Percentiles rank a stretch among this genome's conserved stretches.
These are phyloP conservation scores for Drosophila nr. fundita DNA, from an alignment of 2,888 invertebrate genomes.

Conservation along the genomic window DNA sequence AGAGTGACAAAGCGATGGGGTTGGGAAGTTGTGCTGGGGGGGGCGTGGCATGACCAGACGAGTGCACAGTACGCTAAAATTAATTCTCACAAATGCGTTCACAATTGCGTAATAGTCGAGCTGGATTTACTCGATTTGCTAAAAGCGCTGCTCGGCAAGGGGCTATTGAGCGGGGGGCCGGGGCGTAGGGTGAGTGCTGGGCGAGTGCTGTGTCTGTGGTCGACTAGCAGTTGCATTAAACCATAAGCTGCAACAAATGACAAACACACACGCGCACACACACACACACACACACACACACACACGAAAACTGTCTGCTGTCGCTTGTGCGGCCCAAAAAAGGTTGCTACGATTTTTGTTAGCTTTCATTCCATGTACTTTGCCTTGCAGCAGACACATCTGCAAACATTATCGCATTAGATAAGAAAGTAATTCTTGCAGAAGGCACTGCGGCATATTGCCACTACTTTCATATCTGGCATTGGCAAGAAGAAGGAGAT, in stretches of 20 bases:
- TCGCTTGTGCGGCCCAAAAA: conserved; percentile 51
- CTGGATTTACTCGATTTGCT: conserved; percentile 22
- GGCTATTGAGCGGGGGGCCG: background rate
- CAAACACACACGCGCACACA: conserved; percentile 6
- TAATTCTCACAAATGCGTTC: conserved; percentile 60
- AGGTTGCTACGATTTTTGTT: conserved; percentile 41
- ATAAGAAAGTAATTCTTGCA: background rate
- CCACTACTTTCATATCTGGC: background rate
- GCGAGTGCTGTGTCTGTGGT: conserved; percentile 7
- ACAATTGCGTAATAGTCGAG: conserved; percentile 57
- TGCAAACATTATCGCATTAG: background rate
- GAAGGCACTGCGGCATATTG: background rate
- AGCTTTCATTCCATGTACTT: background rate
- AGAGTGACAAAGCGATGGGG: conserved; percentile 32
- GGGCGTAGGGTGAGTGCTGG: background rate
- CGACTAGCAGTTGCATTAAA: conserved; percentile 58
- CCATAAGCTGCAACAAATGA: conserved; percentile 72
- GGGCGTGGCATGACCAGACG: conserved; percentile 10
- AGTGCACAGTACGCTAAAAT: conserved; percentile 42
- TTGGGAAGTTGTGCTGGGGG: background rate
- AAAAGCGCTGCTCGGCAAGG: background rate
- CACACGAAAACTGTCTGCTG: background rate
- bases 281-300: conserved; percentile 1
- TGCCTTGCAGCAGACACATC: background rate
- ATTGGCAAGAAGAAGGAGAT: background rate